These are phyloP conservation scores for Cepphus grylle DNA, from an alignment of 2,113 vertebrate genomes.

Conservation along the genomic window DNA sequence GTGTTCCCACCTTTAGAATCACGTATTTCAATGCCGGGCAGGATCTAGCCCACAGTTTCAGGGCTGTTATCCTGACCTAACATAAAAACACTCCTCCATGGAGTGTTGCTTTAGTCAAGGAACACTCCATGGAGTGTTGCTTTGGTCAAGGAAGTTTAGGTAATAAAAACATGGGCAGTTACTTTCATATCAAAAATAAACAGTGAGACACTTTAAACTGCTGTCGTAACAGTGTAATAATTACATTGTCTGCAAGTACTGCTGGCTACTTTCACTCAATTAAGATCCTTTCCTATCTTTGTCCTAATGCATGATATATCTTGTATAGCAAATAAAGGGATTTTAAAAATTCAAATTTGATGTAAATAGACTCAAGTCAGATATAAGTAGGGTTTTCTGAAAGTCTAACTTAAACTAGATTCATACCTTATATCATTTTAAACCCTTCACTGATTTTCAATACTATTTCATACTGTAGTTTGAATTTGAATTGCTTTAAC, in stretches of 20 bases:
- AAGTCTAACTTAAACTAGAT: neutral
- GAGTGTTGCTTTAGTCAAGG: neutral
- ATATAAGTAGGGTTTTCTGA: neutral
- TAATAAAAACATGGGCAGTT: neutral
- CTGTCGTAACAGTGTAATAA: neutral
- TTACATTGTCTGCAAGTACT: neutral
- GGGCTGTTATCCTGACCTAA: neutral
- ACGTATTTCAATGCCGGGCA: neutral
- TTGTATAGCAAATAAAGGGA: neutral
- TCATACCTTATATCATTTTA: neutral
- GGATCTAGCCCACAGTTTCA: neutral
- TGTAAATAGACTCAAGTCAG: neutral
- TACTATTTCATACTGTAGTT: neutral
- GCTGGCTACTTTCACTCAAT: neutral
- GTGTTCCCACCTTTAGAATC: neutral
- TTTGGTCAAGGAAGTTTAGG: neutral
- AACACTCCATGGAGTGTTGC: too few relatives aligned
- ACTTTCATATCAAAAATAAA: neutral
- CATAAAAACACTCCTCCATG: rapidly evolving
- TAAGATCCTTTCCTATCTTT: neutral
- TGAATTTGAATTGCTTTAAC: neutral
- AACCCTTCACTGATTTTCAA: neutral
- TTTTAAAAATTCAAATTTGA: neutral
- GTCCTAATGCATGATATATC: neutral
- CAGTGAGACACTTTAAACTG: neutral